Percentiles rank a stretch among this genome's conserved stretches.
Evolutionary conservation across 2,113 vertebrate species (phyloP).

Genomic region (Trachemys scripta): DNA sequence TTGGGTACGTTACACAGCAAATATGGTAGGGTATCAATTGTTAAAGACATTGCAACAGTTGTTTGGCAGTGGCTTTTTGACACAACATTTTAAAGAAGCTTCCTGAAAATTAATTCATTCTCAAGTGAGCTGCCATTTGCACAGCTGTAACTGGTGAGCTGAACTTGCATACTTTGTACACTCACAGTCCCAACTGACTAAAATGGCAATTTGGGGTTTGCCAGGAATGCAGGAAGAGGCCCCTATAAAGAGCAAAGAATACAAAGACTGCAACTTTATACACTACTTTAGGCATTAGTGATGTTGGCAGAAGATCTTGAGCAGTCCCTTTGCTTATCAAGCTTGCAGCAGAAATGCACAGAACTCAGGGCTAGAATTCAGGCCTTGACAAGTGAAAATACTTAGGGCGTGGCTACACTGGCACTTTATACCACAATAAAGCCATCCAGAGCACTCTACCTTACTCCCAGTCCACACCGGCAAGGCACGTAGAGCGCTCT

Average conservation of each 20-base stretch:
- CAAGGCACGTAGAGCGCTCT: no score
- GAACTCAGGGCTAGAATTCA: background rate
- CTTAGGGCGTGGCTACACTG: background rate
- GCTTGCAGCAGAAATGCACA: background rate
- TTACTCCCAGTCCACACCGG: no score
- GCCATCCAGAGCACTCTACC: no score
- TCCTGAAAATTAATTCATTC: background rate
- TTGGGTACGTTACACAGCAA: background rate
- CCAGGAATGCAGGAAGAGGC: background rate
- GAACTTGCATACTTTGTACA: background rate
- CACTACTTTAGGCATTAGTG: background rate
- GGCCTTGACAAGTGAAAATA: background rate
- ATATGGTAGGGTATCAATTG: background rate
- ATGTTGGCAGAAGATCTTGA: background rate
- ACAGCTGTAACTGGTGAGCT: accelerated
- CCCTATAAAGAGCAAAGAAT: background rate
- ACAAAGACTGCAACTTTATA: accelerated
- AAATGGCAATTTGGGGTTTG: background rate
- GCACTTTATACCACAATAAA: no score
- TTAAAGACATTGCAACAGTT: accelerated
- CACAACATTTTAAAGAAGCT: background rate
- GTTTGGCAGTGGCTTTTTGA: background rate
- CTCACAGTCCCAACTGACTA: background rate
- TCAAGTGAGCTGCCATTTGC: accelerated
- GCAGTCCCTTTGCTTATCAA: background rate